Conservation (phyloP, 2,797 vertebrate species). For the Anomalospiza imberbis region DNA sequence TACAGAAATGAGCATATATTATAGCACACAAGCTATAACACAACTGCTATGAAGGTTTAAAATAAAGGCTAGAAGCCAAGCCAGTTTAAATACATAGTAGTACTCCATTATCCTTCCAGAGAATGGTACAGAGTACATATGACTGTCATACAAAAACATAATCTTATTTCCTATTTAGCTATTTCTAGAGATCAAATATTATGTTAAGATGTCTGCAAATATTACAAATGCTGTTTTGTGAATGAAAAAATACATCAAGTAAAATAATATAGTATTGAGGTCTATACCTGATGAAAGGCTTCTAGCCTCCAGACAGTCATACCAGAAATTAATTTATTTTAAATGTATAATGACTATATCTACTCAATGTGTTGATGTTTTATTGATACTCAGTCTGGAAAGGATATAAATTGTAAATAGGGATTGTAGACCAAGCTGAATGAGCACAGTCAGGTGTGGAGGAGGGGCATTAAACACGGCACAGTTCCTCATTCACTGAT, state of each 20-base stretch:
- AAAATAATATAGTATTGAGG: neutral
- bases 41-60: conserved; percentile 18
- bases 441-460: neutral
- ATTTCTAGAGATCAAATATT: conserved; percentile 18
- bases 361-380: neutral
- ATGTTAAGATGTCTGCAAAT: conserved; percentile 1
- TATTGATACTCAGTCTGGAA: neutral
- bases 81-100: conserved; percentile 27
- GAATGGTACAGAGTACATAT: neutral
- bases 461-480: neutral
- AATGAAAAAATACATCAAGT: conserved; percentile 9
- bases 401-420: neutral
- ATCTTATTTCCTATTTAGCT: conserved; percentile 50
- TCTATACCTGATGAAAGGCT: neutral
- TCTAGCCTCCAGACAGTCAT: neutral
- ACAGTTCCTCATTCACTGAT: neutral
- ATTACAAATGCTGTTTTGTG: neutral
- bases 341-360: neutral
- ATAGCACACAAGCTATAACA: neutral
- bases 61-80: conserved; percentile 50
- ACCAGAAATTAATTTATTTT: neutral
- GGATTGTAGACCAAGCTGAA: neutral
- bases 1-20: conserved; percentile 16
- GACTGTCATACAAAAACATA: conserved; percentile 18
- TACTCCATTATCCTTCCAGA: conserved; percentile 28